Conservation (phyloP, 2,888 invertebrate genomes). For the Acronicta aceris region DNA sequence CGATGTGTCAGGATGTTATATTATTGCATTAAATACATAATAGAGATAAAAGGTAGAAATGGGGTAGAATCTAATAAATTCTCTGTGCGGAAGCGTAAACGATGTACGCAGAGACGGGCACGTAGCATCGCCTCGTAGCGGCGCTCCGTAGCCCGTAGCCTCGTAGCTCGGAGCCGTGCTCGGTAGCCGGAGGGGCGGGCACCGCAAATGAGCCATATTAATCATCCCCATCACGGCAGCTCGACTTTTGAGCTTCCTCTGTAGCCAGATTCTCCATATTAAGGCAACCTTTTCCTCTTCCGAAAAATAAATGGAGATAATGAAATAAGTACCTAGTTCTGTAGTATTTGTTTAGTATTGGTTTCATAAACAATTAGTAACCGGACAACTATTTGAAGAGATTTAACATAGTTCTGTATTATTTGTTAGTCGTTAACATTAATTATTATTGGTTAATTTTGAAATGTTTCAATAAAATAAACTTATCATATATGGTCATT, state of each 20-base stretch:
- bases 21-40: slow-evolving; percentile 81
- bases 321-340: slow-evolving; percentile 22
- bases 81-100: slow-evolving; percentile 85
- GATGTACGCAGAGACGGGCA: slow-evolving; percentile 84
- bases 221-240: slow-evolving; percentile 86
- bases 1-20: slow-evolving; percentile 67
- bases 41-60: slow-evolving; percentile 86
- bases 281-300: slow-evolving; percentile 67
- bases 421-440: too few species aligned
- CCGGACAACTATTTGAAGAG: too few species aligned
- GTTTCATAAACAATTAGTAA: too few species aligned
- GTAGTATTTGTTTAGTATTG: background rate
- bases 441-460: too few species aligned
- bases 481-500: too few species aligned
- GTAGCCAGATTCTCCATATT: slow-evolving; percentile 80
- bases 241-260: slow-evolving; percentile 84
- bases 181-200: slow-evolving; percentile 71
- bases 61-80: slow-evolving; percentile 86
- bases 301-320: slow-evolving; percentile 59
- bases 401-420: too few species aligned
- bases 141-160: slow-evolving; percentile 53
- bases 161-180: slow-evolving; percentile 61
- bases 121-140: slow-evolving; percentile 78
- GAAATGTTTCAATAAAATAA: too few species aligned
- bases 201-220: slow-evolving; percentile 88